Base-by-base conservation (phyloP, 2,113 vertebrate species). In the Orientallactaga bullata region DNA sequence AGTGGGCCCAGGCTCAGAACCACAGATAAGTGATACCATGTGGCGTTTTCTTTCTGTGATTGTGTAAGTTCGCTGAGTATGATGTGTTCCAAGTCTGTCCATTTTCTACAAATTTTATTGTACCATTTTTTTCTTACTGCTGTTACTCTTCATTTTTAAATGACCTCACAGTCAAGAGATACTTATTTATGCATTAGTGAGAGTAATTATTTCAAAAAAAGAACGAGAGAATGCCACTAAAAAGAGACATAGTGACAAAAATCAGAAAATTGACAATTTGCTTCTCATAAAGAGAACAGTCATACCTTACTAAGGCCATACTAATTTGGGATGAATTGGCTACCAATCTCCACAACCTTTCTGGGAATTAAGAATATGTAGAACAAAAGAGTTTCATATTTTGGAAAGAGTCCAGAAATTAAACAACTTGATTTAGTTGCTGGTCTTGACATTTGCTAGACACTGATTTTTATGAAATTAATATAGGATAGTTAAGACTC, bases 101-200 rank as follows among this genome's bases (percentile, higher is more conserved):
- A 47, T 47, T 47, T 47, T 47, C 42, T 47, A 8, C 42, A 47
- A 47, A 5, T 47, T 47, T 47, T 8, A 47, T 47, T 47, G 42
- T 47, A 47, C 8, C 42, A 47, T 47, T 47, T 47, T 47, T 47
- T 47, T 47, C 42, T 47, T 47, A 47, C 42, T 47, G 42, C 8
- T 47, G 21, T 23, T 65, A 65, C 20, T 32, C 42, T 89, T 90
- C 71, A 76, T n/a, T 58, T 93, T 91, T 60, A 60, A 91, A 71
- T 87, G 68, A 76, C 4, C 61, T 91, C 66, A 69, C 26, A 86
- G 42, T 21, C 72, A 84, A 63, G 16, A 76, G 13, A 71, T 73
- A 68, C 65, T 93, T 89, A 79, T 91, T 95, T 84, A 90, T 89
- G 72, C 23, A 55, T 37, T 76, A 87, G 58, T 77, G 88, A 63